Conservation (phyloP, 1,140 invertebrate genomes). For the Copidosoma floridanum region DNA sequence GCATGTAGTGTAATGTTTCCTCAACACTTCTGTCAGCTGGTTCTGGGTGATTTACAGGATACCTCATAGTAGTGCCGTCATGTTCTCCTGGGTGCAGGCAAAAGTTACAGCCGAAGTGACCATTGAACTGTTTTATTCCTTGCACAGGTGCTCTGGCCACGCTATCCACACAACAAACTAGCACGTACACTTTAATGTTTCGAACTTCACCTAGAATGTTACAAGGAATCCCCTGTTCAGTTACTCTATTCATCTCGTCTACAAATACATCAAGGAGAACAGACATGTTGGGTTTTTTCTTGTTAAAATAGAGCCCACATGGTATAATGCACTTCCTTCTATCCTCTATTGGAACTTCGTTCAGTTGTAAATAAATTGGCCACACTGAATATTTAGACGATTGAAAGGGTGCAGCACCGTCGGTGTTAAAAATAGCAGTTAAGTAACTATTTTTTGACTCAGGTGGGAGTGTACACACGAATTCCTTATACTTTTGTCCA, state of each 20-base stretch:
- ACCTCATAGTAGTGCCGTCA: background rate
- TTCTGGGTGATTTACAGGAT: background rate
- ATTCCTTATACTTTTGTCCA: background rate
- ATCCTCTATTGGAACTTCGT: background rate
- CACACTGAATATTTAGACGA: background rate
- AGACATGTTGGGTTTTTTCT: background rate
- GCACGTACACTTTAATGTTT: background rate
- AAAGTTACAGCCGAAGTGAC: constrained; percentile 11
- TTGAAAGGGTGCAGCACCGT: background rate
- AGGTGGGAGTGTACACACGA: background rate
- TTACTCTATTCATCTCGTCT: background rate
- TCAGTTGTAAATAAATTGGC: background rate
- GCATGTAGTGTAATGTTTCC: too few species aligned
- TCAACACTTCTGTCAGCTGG: too few species aligned
- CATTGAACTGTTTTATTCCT: too few species aligned
- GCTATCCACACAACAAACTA: background rate
- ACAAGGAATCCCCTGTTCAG: background rate
- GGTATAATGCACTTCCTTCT: background rate
- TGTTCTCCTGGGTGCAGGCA: background rate
- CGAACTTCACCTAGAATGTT: background rate
- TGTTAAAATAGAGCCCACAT: background rate
- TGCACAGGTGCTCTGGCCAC: background rate
- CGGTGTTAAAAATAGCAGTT: background rate
- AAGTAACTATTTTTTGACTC: background rate
- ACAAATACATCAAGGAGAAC: background rate